Percentiles rank a stretch among this genome's conserved stretches.
Evolutionary conservation across 2,113 vertebrate species (phyloP).

Genomic region (Mus spicilegus): DNA sequence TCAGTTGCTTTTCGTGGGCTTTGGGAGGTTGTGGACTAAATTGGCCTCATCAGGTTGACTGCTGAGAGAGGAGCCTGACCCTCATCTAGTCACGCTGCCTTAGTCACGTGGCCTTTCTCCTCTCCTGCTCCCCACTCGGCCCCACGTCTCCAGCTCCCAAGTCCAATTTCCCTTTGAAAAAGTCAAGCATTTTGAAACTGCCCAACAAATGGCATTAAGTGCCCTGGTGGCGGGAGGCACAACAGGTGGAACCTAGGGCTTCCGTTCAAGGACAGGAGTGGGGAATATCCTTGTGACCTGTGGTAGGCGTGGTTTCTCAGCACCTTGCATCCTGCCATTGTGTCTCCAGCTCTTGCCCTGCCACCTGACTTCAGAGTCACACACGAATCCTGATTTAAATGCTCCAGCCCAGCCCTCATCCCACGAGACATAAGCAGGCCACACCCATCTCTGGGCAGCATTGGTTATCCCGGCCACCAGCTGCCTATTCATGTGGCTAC

Average conservation of each 20-base stretch:
- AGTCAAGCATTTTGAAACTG: neutral
- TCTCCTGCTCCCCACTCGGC: accelerated
- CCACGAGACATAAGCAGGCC: neutral
- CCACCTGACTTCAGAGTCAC: neutral
- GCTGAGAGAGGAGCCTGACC: neutral
- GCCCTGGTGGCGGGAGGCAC: no score
- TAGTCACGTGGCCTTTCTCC: neutral
- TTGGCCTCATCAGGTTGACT: neutral
- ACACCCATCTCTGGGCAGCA: neutral
- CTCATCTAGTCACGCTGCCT: neutral
- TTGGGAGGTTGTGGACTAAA: neutral
- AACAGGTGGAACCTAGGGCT: neutral
- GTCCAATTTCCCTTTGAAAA: conserved; percentile 4
- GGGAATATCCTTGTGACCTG: neutral
- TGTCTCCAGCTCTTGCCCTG: accelerated
- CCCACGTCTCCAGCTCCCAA: neutral
- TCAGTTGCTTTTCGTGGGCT: neutral
- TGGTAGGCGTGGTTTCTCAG: neutral
- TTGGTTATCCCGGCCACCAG: neutral
- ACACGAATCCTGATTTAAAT: neutral
- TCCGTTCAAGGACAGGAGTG: neutral
- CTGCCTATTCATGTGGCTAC: no score
- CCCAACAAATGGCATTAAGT: neutral
- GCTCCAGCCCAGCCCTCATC: neutral
- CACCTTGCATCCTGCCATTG: neutral